Evolutionary conservation across 2,888 invertebrate species (phyloP), one percentile per base, ranked within the genome.

Genomic region (Lycophotia porphyrea): DNA sequence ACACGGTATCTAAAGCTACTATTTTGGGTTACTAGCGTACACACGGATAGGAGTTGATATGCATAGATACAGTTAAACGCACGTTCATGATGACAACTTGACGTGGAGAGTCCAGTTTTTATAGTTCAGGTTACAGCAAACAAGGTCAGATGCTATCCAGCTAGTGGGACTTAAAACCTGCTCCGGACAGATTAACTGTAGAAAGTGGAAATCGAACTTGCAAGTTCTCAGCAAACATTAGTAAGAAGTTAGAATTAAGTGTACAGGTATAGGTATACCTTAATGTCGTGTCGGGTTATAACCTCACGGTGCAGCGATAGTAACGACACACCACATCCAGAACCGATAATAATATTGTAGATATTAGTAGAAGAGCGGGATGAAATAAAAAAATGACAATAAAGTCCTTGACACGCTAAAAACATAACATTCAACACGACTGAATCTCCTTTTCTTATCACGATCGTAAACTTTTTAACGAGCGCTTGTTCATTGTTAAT

Each of bases 401-500:
- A 49, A 36, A 71, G 61, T 70, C 74, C 83, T 82, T 85, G 84
- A 85, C 79, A 72, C 60, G 64, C 74, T 49, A 39, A 63, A 84
- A 67, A 85, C 74, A 83, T 77, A 78, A 75, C 74, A 82, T 78
- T 82, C 83, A 81, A 77, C 74, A 76, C 36, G 58, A 65, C 58
- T 83, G 74, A 79, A 80, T 87, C 80, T 87, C 73, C 18, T 58
- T 55, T 31, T 58, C 80, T 84, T 88, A 88, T 88, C 88, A 66
- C 76, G 70, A 81, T 88, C 88, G 87, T 88, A 82, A 88, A 88
- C 68, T 69, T 87, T 92, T 94, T 95, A 88, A 95, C 93, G 95
- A 95, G 84, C 92, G 84, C 86, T 93, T 93, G 93, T 93, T 91
- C 93, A 93, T 94, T 94, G 92, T 91, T 90, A 87, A 90, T 92